phyloP scores from a whole-genome alignment of 2,888 invertebrate genomes.

The Mimas tiliae region DNA sequence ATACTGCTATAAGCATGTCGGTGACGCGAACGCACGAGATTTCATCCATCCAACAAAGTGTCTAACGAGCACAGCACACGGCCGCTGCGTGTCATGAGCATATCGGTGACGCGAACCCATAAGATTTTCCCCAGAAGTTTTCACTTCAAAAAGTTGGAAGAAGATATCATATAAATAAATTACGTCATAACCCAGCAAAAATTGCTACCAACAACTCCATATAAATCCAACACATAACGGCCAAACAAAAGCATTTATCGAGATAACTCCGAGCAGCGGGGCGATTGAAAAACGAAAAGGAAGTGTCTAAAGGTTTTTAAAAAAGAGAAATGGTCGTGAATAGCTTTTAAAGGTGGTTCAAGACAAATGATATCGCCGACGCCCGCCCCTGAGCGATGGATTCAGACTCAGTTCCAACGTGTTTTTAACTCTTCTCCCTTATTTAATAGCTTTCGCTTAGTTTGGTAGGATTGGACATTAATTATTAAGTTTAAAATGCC shows the following conservation, averaged over 20 bases:
- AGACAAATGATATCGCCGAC: conserved; percentile 75
- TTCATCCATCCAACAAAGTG: too few species aligned
- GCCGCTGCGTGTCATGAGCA: too few species aligned
- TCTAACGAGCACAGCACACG: too few species aligned
- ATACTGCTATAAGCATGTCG: too few species aligned
- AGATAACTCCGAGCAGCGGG: conserved; percentile 71
- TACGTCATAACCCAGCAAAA: not conserved
- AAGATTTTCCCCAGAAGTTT: too few species aligned
- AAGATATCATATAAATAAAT: too few species aligned
- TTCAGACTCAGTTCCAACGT: conserved; percentile 27
- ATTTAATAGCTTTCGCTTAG: conserved; percentile 1
- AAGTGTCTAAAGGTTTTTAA: conserved; percentile 83
- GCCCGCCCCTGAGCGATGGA: conserved; percentile 60
- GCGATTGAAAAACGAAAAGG: conserved; percentile 83
- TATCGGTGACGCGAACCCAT: too few species aligned
- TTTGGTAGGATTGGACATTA: not conserved
- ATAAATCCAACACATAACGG: conserved; percentile 42
- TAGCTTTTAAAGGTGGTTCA: conserved; percentile 81
- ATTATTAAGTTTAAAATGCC: not conserved
- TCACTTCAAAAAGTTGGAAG: too few species aligned
- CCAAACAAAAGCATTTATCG: conserved; percentile 79
- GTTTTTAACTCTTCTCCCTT: conserved; percentile 21
- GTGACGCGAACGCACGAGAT: too few species aligned
- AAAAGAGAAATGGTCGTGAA: conserved; percentile 82
- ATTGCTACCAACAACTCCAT: conserved; percentile 44